Conservation (phyloP, 2,888 invertebrate species). For the Trichopoda pennipes region DNA sequence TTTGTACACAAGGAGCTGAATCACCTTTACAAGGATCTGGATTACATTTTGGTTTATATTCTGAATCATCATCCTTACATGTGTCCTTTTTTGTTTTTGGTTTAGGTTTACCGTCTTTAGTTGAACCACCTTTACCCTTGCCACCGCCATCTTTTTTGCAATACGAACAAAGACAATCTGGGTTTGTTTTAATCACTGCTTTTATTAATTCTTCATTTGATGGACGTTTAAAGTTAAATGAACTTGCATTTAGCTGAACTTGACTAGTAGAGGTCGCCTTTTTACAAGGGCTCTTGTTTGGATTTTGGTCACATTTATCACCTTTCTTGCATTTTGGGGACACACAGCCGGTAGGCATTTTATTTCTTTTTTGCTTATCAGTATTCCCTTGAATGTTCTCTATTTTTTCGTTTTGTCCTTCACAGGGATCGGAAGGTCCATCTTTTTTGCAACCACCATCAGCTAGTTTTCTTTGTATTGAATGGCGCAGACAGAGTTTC, state of each 20-base stretch:
- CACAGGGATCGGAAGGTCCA: conserved; percentile 29
- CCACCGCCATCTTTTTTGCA: background rate
- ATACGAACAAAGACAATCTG: background rate
- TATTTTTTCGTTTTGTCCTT: conserved; percentile 32
- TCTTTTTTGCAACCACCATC: conserved; percentile 20
- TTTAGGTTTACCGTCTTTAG: conserved; percentile 1
- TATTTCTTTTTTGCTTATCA: background rate
- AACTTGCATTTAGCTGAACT: background rate
- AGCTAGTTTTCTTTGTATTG: background rate
- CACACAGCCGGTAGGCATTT: conserved; percentile 38
- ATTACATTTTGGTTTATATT: conserved; percentile 60
- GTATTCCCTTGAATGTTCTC: background rate
- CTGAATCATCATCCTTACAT: conserved; percentile 18
- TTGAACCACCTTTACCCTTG: conserved; percentile 14
- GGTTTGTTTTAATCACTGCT: background rate
- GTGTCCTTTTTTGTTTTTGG: conserved; percentile 4
- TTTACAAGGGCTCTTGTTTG: conserved; percentile 13
- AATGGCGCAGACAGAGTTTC: background rate
- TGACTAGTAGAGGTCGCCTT: background rate
- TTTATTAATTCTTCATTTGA: background rate
- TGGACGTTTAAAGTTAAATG: background rate
- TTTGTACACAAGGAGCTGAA: background rate
- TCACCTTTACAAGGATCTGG: conserved; percentile 43
- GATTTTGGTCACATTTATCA: conserved; percentile 1
- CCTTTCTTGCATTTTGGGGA: conserved; percentile 47